A percentile compares a stretch with the other conserved stretches of the same genome.
phyloP scores from a whole-genome alignment of 2,113 vertebrate species.

The Siphamia tubifer region DNA sequence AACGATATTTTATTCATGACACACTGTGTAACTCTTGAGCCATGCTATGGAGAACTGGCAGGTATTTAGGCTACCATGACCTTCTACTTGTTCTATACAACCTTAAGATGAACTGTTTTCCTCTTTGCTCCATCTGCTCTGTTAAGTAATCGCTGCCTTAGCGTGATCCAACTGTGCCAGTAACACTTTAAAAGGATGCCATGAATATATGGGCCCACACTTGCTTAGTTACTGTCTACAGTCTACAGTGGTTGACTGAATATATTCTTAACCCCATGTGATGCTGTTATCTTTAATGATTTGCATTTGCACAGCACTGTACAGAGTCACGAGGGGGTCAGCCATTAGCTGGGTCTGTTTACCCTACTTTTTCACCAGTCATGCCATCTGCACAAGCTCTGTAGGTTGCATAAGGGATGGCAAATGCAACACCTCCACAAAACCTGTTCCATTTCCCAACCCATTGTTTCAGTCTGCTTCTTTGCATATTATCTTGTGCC shows the following conservation, averaged over 20 bases:
- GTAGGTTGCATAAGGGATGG: slow-evolving; percentile 65
- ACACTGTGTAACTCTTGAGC: not conserved
- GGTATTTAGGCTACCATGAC: not conserved
- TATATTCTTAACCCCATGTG: slow-evolving; percentile 4
- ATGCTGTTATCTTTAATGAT: slow-evolving; percentile 12
- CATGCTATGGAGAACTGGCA: not conserved
- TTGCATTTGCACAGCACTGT: slow-evolving; percentile 34
- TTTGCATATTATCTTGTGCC: slow-evolving; percentile 18
- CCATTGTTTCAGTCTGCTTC: slow-evolving; percentile 42
- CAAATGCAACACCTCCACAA: slow-evolving; percentile 68
- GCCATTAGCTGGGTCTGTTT: slow-evolving; percentile 54
- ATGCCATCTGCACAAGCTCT: slow-evolving; percentile 61
- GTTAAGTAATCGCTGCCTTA: slow-evolving; percentile 22
- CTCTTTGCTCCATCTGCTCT: not conserved
- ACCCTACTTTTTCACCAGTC: slow-evolving; percentile 53
- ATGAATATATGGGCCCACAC: slow-evolving; percentile 8
- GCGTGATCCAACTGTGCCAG: not conserved
- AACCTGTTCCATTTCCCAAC: slow-evolving; percentile 61
- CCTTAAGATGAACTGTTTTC: not conserved
- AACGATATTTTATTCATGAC: no score
- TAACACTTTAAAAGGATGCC: slow-evolving; percentile 9
- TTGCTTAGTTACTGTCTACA: slow-evolving; percentile 6
- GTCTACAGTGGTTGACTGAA: slow-evolving; percentile 30
- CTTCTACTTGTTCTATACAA: not conserved
- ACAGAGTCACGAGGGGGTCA: slow-evolving; percentile 43